A percentile compares a stretch with the other conserved stretches of the same genome.
phyloP scores from a whole-genome alignment of 2,888 invertebrate species.

The Apomyelois bistriatella region DNA sequence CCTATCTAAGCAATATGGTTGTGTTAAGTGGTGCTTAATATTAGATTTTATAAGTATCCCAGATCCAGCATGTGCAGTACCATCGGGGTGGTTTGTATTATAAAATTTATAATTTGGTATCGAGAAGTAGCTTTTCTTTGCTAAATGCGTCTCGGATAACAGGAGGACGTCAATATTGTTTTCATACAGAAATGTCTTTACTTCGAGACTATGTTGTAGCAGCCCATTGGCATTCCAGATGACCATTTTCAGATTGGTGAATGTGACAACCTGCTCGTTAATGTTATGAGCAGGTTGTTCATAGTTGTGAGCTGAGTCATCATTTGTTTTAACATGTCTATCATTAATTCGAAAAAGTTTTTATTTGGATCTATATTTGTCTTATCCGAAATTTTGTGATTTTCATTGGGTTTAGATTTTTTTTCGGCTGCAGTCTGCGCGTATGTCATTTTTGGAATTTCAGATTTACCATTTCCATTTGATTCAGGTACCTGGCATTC shows the following conservation, averaged over 20 bases:
- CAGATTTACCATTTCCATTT: not conserved
- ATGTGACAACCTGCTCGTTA: not conserved
- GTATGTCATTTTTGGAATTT: not conserved
- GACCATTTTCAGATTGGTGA: constrained; percentile 16
- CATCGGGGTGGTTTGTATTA: constrained; percentile 28
- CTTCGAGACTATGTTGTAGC: constrained; percentile 18
- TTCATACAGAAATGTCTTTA: constrained; percentile 15
- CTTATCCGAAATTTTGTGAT: too few species aligned
- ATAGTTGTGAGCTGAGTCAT: not conserved
- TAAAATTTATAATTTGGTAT: constrained; percentile 22
- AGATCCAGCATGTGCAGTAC: constrained; percentile 25
- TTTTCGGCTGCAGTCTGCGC: too few species aligned
- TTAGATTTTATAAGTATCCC: constrained; percentile 21
- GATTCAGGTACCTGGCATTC: too few species aligned
- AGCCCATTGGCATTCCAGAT: constrained; percentile 30
- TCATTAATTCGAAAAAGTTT: too few species aligned
- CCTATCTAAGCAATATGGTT: too few species aligned
- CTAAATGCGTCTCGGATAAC: constrained; percentile 26
- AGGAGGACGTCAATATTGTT: constrained; percentile 24
- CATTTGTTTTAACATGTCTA: not conserved
- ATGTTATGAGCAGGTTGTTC: too few species aligned
- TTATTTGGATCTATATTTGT: too few species aligned
- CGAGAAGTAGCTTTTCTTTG: constrained; percentile 16
- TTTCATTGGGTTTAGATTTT: too few species aligned
- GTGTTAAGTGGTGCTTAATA: too few species aligned